Evolutionary conservation across 2,113 vertebrate genomes (phyloP).

Genomic region (Nerophis ophidion): DNA sequence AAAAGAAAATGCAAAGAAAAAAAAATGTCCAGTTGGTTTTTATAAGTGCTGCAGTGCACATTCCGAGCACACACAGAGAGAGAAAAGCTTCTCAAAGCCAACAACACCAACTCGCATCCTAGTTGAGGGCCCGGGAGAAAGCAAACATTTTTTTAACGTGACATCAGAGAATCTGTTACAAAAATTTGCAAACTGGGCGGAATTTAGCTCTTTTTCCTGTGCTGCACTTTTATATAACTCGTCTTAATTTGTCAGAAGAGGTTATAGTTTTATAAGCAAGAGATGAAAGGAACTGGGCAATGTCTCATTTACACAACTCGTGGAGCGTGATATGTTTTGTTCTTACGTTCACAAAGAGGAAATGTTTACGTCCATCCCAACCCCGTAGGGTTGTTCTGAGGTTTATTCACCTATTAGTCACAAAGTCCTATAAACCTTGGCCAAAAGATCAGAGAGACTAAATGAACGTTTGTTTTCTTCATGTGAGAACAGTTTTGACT

Average conservation of each 20-base stretch:
- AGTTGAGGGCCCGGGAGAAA: conserved; percentile 29
- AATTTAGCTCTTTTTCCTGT: conserved; percentile 7
- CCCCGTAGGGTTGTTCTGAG: conserved; percentile 1
- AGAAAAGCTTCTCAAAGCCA: conserved; percentile 9
- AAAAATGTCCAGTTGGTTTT: neutral
- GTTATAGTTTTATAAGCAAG: conserved; percentile 9
- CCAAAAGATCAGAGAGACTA: conserved; percentile 24
- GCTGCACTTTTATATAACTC: conserved; percentile 22
- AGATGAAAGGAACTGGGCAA: conserved; percentile 10
- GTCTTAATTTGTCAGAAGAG: conserved; percentile 11
- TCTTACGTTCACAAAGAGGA: neutral
- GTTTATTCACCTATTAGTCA: conserved; percentile 20
- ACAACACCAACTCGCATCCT: conserved; percentile 18
- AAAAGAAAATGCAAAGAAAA: conserved; percentile 27
- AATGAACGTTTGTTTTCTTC: neutral
- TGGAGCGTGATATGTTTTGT: conserved; percentile 4
- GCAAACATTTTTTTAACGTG: conserved; percentile 45
- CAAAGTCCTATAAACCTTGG: conserved; percentile 24
- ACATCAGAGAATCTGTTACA: conserved; percentile 40
- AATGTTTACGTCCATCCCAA: conserved; percentile 22
- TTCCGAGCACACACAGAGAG: conserved; percentile 14
- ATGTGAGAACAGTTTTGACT: neutral
- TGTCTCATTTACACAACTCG: conserved; percentile 7
- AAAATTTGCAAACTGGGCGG: conserved; percentile 29
- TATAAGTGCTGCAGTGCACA: conserved; percentile 8